phyloP scores from a whole-genome alignment of 2,113 vertebrate genomes.

The human region DNA sequence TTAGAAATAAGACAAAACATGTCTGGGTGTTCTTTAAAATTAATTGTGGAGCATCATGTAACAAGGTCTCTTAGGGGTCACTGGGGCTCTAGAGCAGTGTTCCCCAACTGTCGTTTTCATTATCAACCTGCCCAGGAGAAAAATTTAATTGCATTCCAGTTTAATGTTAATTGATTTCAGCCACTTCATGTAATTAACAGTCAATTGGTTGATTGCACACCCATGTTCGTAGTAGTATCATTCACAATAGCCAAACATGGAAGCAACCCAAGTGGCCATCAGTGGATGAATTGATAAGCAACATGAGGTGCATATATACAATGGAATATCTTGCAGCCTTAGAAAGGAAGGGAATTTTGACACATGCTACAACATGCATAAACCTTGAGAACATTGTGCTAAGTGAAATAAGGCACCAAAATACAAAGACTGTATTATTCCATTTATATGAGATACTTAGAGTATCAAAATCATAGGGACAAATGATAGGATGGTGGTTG shows the following conservation, averaged over 20 bases:
- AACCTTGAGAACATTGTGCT: background rate
- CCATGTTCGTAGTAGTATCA: background rate
- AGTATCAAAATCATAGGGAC: background rate
- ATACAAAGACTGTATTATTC: background rate
- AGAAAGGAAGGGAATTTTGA: too few relatives aligned
- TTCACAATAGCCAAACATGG: background rate
- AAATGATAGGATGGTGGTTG: background rate
- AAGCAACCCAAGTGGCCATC: background rate
- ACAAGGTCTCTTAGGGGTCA: background rate
- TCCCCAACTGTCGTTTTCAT: background rate
- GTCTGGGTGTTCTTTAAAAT: background rate
- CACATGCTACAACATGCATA: background rate
- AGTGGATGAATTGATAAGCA: background rate
- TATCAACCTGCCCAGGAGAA: background rate
- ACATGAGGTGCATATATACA: background rate
- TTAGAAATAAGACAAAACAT: conserved; percentile 16
- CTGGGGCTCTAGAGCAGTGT: background rate
- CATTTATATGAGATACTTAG: background rate
- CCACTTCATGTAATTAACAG: background rate
- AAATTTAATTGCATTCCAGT: background rate
- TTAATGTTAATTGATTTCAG: conserved; percentile 2
- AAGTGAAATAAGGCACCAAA: background rate
- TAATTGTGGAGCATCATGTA: background rate
- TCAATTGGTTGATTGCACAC: background rate
- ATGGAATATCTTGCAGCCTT: background rate